These are phyloP conservation scores for Hylaea fasciaria DNA, from an alignment of 2,888 invertebrate genomes.

Conservation along the genomic window DNA sequence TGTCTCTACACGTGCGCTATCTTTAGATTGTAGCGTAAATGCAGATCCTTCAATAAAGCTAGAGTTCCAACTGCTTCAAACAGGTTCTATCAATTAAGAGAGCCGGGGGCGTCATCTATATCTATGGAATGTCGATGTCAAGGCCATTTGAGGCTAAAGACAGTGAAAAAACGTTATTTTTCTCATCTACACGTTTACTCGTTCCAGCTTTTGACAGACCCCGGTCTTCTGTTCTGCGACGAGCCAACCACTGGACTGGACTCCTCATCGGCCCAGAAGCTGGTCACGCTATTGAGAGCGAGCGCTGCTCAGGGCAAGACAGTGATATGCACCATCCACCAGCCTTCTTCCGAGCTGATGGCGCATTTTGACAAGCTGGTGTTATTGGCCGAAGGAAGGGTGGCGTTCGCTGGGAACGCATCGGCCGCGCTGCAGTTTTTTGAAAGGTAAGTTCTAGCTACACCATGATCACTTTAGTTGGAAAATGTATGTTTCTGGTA, in stretches of 20 bases:
- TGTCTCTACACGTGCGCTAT: no score
- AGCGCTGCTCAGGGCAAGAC: constrained; percentile 92
- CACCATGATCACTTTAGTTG: neutral
- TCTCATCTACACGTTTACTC: neutral
- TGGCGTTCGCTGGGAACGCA: constrained; percentile 92
- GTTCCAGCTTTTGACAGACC: constrained; percentile 92
- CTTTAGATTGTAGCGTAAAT: no score
- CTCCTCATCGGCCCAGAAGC: constrained; percentile 95
- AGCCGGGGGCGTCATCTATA: neutral
- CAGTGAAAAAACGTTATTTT: neutral
- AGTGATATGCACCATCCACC: constrained; percentile 96
- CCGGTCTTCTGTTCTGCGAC: constrained; percentile 96
- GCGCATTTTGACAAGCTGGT: constrained; percentile 91
- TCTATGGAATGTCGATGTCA: constrained; percentile 3
- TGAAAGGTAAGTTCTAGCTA: constrained; percentile 81
- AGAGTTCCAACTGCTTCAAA: no score
- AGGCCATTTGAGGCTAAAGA: constrained; percentile 5
- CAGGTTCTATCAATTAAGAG: neutral
- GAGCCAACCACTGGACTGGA: constrained; percentile 98
- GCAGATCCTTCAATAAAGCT: no score
- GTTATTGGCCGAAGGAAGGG: constrained; percentile 93
- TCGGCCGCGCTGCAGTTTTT: constrained; percentile 78
- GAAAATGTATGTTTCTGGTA: no score
- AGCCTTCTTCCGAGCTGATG: constrained; percentile 95
- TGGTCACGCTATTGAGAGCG: constrained; percentile 88